These are phyloP conservation scores for Phyllostomus hastatus DNA, from an alignment of 2,113 vertebrate species.

Conservation along the genomic window DNA sequence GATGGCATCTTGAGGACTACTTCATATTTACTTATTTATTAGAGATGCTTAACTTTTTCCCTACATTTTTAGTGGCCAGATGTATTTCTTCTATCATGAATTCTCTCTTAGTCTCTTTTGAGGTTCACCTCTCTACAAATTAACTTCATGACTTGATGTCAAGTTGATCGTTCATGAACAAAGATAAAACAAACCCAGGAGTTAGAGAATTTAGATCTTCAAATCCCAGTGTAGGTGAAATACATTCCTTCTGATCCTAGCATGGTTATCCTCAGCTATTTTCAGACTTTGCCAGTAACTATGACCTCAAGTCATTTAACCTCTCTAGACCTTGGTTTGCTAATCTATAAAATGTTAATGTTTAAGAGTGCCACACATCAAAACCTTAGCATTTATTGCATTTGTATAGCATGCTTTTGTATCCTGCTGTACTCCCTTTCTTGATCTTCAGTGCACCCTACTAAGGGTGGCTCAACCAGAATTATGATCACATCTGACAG, in stretches of 20 bases:
- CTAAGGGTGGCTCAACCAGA: neutral
- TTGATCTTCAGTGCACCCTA: neutral
- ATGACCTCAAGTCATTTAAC: constrained; percentile 8
- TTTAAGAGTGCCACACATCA: neutral
- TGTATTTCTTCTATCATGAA: constrained; percentile 25
- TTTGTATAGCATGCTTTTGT: neutral
- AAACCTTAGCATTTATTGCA: neutral
- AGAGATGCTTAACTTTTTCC: neutral
- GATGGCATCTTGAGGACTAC: constrained; percentile 11
- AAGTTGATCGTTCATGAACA: neutral
- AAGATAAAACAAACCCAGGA: neutral
- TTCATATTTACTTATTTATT: constrained; percentile 23
- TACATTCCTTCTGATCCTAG: neutral
- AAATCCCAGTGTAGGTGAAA: neutral
- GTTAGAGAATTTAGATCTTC: constrained; percentile 2
- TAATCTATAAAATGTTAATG: constrained; percentile 8
- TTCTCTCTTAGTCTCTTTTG: neutral
- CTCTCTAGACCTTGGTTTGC: neutral
- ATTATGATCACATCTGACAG: constrained; percentile 1
- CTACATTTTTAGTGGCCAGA: neutral
- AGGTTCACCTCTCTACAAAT: neutral
- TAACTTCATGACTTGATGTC: neutral
- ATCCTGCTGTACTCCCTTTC: constrained; percentile 5
- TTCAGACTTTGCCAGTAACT: neutral
- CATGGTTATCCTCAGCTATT: neutral